Percentiles rank a stretch among this genome's conserved stretches.
phyloP scores from a whole-genome alignment of 2,797 vertebrate genomes.

The Crenichthys baileyi region DNA sequence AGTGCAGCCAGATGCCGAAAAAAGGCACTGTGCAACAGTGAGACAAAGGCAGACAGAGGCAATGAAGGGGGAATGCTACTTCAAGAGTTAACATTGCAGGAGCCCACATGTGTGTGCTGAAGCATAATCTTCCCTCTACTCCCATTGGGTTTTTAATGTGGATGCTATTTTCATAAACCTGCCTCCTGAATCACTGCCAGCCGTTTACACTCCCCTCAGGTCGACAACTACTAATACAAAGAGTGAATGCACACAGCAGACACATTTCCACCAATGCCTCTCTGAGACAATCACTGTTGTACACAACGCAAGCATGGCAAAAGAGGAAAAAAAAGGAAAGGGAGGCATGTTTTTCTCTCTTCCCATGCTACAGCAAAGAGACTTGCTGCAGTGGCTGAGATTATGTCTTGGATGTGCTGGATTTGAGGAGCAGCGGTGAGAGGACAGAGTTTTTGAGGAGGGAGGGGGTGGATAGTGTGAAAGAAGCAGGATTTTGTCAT shows the following conservation, averaged over 20 bases:
- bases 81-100: constrained; percentile 76
- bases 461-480: constrained; percentile 42
- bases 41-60: constrained; percentile 52
- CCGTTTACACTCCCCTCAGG: constrained; percentile 61
- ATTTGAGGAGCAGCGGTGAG: constrained; percentile 62
- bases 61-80: constrained; percentile 67
- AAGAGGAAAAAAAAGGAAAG: constrained; percentile 9
- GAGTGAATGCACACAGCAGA: constrained; percentile 67
- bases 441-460: constrained; percentile 53
- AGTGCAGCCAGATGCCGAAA: constrained; percentile 31
- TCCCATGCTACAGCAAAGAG: constrained; percentile 50
- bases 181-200: constrained; percentile 76
- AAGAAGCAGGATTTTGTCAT: constrained; percentile 71
- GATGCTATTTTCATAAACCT: constrained; percentile 79
- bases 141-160: constrained; percentile 77
- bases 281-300: constrained; percentile 65
- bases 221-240: constrained; percentile 65
- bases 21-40: constrained; percentile 29
- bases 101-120: constrained; percentile 66
- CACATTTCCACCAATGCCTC: constrained; percentile 58
- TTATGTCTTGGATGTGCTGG: constrained; percentile 68
- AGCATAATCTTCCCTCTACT: constrained; percentile 73
- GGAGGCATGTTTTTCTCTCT: constrained; percentile 45
- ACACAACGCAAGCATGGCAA: constrained; percentile 59
- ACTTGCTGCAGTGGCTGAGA: constrained; percentile 53